Evolutionary conservation across 2,113 vertebrate species (phyloP).

Genomic region (Siniperca knerii): DNA sequence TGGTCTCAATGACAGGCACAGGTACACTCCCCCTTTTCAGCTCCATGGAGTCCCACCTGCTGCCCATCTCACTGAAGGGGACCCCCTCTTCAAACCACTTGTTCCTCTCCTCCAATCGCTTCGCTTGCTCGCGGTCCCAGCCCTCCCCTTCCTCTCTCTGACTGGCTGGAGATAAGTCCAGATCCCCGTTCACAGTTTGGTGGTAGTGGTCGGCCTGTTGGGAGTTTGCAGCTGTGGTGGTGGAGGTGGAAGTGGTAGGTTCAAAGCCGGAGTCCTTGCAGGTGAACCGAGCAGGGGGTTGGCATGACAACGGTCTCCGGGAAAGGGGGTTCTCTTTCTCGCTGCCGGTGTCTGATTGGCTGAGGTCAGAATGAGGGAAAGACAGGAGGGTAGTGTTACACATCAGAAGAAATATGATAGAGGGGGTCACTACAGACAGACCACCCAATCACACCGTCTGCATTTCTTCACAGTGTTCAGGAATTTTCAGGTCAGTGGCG

Average conservation of each 20-base stretch:
- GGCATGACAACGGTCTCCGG: slow-evolving; percentile 62
- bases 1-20: slow-evolving; percentile 76
- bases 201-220: slow-evolving; percentile 41
- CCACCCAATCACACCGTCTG: slow-evolving; percentile 53
- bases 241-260: slow-evolving; percentile 50
- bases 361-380: slow-evolving; percentile 66
- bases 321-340: slow-evolving; percentile 88
- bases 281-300: slow-evolving; percentile 64
- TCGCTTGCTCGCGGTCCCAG: slow-evolving; percentile 88
- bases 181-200: slow-evolving; percentile 82
- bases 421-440: slow-evolving; percentile 36
- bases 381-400: slow-evolving; percentile 69
- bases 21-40: slow-evolving; percentile 88
- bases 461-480: slow-evolving; percentile 30
- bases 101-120: slow-evolving; percentile 86
- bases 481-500: slow-evolving; percentile 21
- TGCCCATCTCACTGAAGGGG: slow-evolving; percentile 71
- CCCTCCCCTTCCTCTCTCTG: slow-evolving; percentile 87
- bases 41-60: slow-evolving; percentile 84
- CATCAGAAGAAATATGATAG: slow-evolving; percentile 64
- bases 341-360: slow-evolving; percentile 86
- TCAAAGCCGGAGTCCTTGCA: slow-evolving; percentile 71
- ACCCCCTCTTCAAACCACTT: slow-evolving; percentile 84
- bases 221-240: slow-evolving; percentile 68
- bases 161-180: slow-evolving; percentile 75